Evolutionary conservation across 2,113 vertebrate genomes (phyloP).

Genomic region (Talpa occidentalis): DNA sequence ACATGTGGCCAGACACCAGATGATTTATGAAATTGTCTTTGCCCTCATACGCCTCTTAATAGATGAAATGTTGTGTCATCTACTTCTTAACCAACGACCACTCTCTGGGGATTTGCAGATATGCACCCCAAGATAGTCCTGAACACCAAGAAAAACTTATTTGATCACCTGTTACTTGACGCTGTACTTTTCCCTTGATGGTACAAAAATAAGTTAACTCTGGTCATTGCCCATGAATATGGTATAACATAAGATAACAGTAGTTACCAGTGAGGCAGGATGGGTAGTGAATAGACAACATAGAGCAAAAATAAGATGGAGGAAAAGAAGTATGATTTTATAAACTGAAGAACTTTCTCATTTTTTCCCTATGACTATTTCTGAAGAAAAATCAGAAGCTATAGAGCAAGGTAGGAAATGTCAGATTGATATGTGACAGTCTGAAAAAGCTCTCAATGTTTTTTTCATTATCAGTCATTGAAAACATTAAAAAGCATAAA

Average conservation of each 20-base stretch:
- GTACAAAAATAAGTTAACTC: neutral
- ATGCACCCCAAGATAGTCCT: neutral
- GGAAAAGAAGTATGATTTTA: neutral
- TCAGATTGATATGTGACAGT: conserved; percentile 15
- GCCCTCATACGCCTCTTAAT: neutral
- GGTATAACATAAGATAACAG: neutral
- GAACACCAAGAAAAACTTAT: neutral
- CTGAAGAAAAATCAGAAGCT: conserved; percentile 28
- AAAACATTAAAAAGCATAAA: conserved; percentile 29
- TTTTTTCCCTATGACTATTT: neutral
- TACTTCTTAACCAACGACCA: neutral
- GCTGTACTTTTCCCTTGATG: neutral
- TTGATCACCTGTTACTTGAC: neutral
- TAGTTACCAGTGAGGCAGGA: neutral
- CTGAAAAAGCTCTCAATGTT: conserved; percentile 46
- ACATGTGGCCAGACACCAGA: neutral
- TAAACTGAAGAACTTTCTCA: neutral
- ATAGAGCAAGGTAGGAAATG: neutral
- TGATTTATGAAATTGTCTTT: neutral
- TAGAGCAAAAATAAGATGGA: conserved; percentile 40
- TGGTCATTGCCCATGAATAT: neutral
- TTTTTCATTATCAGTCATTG: conserved; percentile 10
- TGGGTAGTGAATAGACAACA: neutral
- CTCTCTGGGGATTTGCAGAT: neutral
- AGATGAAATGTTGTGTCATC: neutral